phyloP scores from a whole-genome alignment of 2,113 vertebrate species.

The Corydoras maculifer region DNA sequence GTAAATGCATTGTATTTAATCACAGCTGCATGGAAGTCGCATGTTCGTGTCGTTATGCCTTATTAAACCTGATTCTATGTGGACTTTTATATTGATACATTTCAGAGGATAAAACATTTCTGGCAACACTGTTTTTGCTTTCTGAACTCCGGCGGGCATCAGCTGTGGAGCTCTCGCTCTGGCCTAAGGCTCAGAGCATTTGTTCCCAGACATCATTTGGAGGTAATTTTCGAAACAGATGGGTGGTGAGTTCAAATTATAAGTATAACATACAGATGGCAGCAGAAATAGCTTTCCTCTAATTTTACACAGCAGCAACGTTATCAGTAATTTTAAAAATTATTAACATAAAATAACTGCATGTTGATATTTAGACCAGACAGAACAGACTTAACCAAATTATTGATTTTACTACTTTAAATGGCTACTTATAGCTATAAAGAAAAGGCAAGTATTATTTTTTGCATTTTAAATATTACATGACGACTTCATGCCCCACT shows the following conservation, averaged over 20 bases:
- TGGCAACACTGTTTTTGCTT: not conserved
- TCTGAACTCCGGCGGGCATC: slow-evolving; percentile 1
- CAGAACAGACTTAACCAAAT: no score
- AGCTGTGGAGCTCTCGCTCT: not conserved
- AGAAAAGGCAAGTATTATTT: not conserved
- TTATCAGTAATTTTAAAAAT: no score
- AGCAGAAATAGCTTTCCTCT: no score
- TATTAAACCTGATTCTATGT: slow-evolving; percentile 3
- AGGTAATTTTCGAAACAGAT: not conserved
- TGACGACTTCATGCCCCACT: not conserved
- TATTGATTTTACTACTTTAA: no score
- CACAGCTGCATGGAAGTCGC: not conserved
- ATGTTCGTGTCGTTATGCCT: not conserved
- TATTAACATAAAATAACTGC: no score
- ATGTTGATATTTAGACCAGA: no score
- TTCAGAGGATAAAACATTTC: not conserved
- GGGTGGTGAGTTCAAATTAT: not conserved
- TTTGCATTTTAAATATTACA: not conserved
- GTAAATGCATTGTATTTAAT: not conserved
- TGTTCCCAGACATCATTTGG: not conserved
- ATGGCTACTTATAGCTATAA: not conserved
- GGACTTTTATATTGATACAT: slow-evolving; percentile 12
- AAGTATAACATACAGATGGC: no score
- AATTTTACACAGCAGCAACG: no score
- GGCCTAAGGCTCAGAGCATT: not conserved